phyloP scores from a whole-genome alignment of 1,140 invertebrate genomes.

The Brachionus rubens region DNA sequence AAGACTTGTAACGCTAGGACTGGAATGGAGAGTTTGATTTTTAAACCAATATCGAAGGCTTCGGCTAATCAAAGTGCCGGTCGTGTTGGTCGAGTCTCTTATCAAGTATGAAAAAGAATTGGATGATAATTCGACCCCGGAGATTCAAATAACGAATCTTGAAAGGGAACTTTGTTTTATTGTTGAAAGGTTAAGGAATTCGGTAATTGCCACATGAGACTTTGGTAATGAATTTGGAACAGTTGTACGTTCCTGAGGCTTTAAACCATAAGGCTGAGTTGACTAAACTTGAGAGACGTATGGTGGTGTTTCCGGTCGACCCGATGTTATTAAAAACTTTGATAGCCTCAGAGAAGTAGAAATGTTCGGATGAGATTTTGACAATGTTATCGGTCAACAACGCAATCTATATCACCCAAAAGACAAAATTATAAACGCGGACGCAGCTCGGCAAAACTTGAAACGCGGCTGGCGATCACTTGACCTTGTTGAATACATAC shows the following conservation, averaged over 20 bases:
- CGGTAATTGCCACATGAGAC: constrained; percentile 96
- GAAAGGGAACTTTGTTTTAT: constrained; percentile 60
- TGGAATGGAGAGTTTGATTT: constrained; percentile 95
- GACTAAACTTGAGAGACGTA: constrained; percentile 89
- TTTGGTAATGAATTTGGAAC: constrained; percentile 85
- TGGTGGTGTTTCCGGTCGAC: constrained; percentile 98
- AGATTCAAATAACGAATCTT: constrained; percentile 63
- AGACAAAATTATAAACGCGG: constrained; percentile 95
- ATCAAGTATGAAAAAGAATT: constrained; percentile 91
- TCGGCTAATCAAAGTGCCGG: constrained; percentile 48
- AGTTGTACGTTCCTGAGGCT: constrained; percentile 94
- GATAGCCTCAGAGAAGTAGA: constrained; percentile 93
- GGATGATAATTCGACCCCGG: constrained; percentile 94
- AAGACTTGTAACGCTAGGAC: constrained; percentile 97
- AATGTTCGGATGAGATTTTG: constrained; percentile 93
- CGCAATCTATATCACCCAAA: constrained; percentile 97
- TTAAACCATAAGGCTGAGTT: constrained; percentile 94
- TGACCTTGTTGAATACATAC: constrained; percentile 91
- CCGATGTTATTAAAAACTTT: constrained; percentile 99
- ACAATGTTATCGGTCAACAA: constrained; percentile 97
- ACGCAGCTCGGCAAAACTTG: constrained; percentile 92
- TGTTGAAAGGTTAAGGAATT: constrained; percentile 66
- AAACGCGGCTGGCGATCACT: constrained; percentile 83
- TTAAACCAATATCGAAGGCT: constrained; percentile 91
- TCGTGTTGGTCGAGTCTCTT: constrained; percentile 58